Evolutionary conservation across 2,888 invertebrate genomes (phyloP), one percentile per base, ranked within the genome.

Genomic region (Imbricaverruca yamaguchii): DNA sequence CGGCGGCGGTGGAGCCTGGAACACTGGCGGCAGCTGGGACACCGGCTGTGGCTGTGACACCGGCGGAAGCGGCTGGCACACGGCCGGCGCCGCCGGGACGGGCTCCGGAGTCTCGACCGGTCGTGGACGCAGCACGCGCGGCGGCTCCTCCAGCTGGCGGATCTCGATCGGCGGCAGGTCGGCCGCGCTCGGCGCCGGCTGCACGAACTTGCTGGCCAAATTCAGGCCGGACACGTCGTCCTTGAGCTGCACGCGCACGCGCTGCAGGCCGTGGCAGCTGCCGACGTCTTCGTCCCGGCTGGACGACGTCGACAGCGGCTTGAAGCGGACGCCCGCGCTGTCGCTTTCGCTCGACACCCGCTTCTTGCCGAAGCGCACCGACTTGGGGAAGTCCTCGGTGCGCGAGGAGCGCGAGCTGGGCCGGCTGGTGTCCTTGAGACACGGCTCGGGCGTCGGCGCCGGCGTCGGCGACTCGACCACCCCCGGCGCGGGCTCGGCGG

Each of bases 61-160:
- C 83, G 7, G n/a, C 77, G 39, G 83, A 67, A 21, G 81, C 82
- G 67, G 82, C 83, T 82, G 82, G 82, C 81, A 80, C 82, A 63
- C 81, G 82, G 78, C 82, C 83, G 59, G 82, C 83, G 79, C 83
- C 83, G 67, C n/a, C 10, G 65, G 9, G 23, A 12, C 8, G 6
- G 21, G 21, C 9, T 15, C 23, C 65, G 65, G n/a, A 10, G 65
- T 23, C 23, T 67, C 65, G 23, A 8, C 13, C 61, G n/a, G 53
- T 7, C 74, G 74, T 3, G 74, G 74, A 9, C 74, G 4, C 53
- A 74, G 53, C 74, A 74, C 74, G 74, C 74, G 74, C 74, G 74
- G 74, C 53, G 74, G 74, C 74, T 74, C 74, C 18, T 74, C 74
- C 53, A 74, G 74, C 74, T 74, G 74, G 15, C 13, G 74, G 53